Percentiles rank a stretch among this genome's conserved stretches.
phyloP scores from a whole-genome alignment of 2,888 invertebrate genomes.

The Synanthedon myopaeformis region DNA sequence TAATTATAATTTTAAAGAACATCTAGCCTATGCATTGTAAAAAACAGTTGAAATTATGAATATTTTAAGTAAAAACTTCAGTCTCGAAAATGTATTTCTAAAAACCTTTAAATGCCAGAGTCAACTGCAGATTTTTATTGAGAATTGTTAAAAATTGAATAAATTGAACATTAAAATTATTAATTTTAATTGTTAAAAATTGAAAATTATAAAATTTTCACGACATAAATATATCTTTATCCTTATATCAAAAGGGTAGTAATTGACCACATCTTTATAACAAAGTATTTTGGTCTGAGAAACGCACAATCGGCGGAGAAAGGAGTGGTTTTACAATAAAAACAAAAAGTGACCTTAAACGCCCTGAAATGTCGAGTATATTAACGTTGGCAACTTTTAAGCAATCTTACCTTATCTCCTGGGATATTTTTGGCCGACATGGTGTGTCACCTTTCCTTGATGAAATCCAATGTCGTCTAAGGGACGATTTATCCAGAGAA shows the following conservation, averaged over 20 bases:
- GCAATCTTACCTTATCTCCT: slow-evolving; percentile 81
- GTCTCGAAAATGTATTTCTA: too few species aligned
- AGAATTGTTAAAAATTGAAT: too few species aligned
- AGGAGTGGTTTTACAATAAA: slow-evolving; percentile 44
- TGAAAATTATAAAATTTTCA: too few species aligned
- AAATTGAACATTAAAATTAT: too few species aligned
- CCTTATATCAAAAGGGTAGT: background rate
- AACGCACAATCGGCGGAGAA: slow-evolving; percentile 21
- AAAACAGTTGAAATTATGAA: too few species aligned
- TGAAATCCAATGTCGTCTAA: slow-evolving; percentile 60
- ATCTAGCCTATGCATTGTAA: too few species aligned
- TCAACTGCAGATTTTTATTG: too few species aligned
- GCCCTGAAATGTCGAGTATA: slow-evolving; percentile 18
- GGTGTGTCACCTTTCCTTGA: slow-evolving; percentile 58
- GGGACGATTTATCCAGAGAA: slow-evolving; percentile 65
- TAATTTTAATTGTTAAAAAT: too few species aligned
- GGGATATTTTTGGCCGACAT: slow-evolving; percentile 86
- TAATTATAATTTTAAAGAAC: too few species aligned
- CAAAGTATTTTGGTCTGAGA: background rate
- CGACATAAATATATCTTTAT: background rate
- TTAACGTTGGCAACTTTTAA: slow-evolving; percentile 12
- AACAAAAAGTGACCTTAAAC: slow-evolving; percentile 52
- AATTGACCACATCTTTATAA: background rate
- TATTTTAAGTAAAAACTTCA: too few species aligned
- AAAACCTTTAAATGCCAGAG: too few species aligned